A percentile compares a stretch with the other conserved stretches of the same genome.
Evolutionary conservation across 2,113 vertebrate genomes (phyloP).

Genomic region (Myotis davidii): DNA sequence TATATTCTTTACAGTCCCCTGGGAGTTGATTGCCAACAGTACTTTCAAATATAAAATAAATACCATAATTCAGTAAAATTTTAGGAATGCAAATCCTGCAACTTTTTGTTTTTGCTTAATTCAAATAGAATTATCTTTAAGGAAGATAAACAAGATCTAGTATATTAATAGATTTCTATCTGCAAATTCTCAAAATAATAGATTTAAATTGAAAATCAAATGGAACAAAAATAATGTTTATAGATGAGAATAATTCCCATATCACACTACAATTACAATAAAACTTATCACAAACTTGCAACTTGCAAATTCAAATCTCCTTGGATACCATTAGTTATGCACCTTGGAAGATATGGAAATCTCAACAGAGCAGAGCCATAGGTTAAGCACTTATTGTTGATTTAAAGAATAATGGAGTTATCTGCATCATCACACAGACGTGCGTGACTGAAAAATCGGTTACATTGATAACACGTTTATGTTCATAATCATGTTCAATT

Average conservation of each 20-base stretch:
- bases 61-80: constrained; percentile 22
- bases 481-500: constrained; percentile 75
- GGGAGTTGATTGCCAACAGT: neutral
- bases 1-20: neutral
- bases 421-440: neutral
- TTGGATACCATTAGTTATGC: neutral
- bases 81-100: neutral
- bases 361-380: constrained; percentile 30
- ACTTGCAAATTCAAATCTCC: neutral
- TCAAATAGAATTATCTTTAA: constrained; percentile 33
- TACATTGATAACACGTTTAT: constrained; percentile 49
- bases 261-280: neutral
- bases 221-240: constrained; percentile 9
- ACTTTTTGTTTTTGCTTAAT: neutral
- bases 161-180: neutral
- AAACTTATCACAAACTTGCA: constrained; percentile 24
- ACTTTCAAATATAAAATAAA: constrained; percentile 50
- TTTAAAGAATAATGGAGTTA: constrained; percentile 2
- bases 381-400: neutral
- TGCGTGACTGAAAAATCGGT: constrained; percentile 23
- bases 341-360: neutral
- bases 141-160: neutral
- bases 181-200: constrained; percentile 31
- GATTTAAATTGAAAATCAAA: constrained; percentile 28
- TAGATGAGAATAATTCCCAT: neutral